A percentile compares a stretch with the other conserved stretches of the same genome.
Evolutionary conservation across 2,797 vertebrate species (phyloP).

Genomic region (Chromobotia macracanthus): DNA sequence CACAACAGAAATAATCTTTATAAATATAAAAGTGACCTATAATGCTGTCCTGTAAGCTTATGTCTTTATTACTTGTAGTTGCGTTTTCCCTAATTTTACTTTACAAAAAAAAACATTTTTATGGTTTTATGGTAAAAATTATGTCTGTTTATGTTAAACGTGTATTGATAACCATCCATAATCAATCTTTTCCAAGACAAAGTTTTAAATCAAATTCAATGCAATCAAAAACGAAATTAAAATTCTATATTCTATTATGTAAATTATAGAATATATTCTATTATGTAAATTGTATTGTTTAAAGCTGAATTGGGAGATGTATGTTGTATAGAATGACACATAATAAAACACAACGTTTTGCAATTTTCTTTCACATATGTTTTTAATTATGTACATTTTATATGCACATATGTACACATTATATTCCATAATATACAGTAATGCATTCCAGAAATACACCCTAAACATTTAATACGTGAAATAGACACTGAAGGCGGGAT

Average conservation of each 20-base stretch:
- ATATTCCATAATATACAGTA: constrained; percentile 67
- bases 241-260: neutral
- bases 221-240: neutral
- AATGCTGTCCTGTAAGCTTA: neutral
- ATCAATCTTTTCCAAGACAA: neutral
- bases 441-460: constrained; percentile 77
- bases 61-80: neutral
- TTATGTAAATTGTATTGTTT: neutral
- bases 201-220: neutral
- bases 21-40: neutral
- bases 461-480: constrained; percentile 64
- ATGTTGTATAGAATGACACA: constrained; percentile 16
- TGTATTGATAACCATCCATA: neutral
- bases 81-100: neutral
- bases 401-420: constrained; percentile 79
- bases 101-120: neutral
- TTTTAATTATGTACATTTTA: constrained; percentile 80
- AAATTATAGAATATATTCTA: neutral
- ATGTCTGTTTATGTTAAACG: neutral
- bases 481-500: constrained; percentile 68
- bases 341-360: constrained; percentile 37
- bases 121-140: neutral
- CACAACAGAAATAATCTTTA: neutral
- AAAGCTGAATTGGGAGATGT: neutral
- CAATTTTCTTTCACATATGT: constrained; percentile 59